These are phyloP conservation scores for Neotoma lepida DNA, from an alignment of 2,113 vertebrate genomes.

Conservation along the genomic window DNA sequence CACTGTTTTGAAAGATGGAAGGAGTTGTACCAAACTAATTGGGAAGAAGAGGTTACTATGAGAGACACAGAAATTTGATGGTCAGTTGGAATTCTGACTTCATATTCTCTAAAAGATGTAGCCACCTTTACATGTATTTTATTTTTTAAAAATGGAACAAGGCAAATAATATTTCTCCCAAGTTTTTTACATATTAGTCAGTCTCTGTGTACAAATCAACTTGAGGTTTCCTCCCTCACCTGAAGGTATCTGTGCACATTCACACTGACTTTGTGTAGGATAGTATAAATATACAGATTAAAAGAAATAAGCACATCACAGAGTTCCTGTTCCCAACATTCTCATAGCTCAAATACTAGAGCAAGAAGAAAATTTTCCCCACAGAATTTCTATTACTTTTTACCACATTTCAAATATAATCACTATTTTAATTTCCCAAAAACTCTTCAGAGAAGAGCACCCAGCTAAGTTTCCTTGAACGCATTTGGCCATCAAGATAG, in stretches of 20 bases:
- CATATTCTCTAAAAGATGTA: neutral
- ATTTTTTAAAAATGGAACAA: neutral
- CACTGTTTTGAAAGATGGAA: conserved; percentile 1
- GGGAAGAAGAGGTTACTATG: neutral
- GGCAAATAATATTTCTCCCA: neutral
- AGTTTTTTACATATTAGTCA: conserved; percentile 15
- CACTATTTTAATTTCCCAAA: neutral
- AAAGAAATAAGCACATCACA: conserved; percentile 27
- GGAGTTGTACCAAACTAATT: neutral
- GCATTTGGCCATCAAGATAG: conserved; percentile 40
- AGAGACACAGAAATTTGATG: conserved; percentile 21
- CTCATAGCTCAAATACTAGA: neutral
- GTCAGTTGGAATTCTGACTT: conserved; percentile 51
- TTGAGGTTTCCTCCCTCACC: neutral
- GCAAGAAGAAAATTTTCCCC: neutral
- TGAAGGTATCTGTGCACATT: conserved; percentile 13
- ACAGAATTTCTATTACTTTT: conserved; percentile 18
- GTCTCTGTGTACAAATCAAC: neutral
- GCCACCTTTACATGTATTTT: conserved; percentile 11
- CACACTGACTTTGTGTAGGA: conserved; percentile 7
- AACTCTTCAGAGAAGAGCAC: conserved; percentile 25
- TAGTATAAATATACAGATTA: neutral
- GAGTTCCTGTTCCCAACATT: neutral
- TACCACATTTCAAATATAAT: conserved; percentile 44
- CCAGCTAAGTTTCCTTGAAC: neutral